phyloP scores from a whole-genome alignment of 37 sponge, comb jelly and placozoan species.

The Theonella swinhoei region DNA sequence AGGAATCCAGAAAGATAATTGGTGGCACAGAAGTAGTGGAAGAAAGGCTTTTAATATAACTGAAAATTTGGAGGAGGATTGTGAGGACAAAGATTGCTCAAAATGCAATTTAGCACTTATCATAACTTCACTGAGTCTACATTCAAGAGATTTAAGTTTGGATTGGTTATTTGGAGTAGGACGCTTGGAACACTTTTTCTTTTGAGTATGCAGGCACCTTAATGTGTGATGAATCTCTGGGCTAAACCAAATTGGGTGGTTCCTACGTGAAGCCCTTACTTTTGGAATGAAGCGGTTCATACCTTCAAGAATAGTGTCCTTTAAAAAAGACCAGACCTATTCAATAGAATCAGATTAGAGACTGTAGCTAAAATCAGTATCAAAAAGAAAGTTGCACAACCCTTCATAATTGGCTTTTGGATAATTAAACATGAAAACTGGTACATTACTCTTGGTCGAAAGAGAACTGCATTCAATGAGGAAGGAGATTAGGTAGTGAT shows the following conservation, averaged over 20 bases:
- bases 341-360: constrained; percentile 7
- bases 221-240: neutral
- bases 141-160: neutral
- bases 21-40: neutral
- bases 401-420: constrained; percentile 33
- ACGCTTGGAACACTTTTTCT: neutral
- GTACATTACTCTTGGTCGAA: neutral
- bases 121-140: neutral
- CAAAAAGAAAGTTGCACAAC: neutral
- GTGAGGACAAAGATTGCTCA: neutral
- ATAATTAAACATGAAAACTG: constrained; percentile 11
- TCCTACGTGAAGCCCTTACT: neutral
- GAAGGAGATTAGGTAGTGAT: constrained; percentile 22
- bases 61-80: neutral
- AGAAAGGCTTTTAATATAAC: neutral
- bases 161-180: neutral
- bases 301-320: neutral
- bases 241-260: constrained; percentile 13
- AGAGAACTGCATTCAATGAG: neutral
- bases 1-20: neutral
- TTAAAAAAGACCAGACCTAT: constrained; percentile 15
- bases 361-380: neutral
- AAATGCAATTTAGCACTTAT: neutral
- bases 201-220: constrained; percentile 5
- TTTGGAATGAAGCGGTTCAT: constrained; percentile 19